Conservation (phyloP, 2,113 vertebrate species). For the Agapornis roseicollis region DNA sequence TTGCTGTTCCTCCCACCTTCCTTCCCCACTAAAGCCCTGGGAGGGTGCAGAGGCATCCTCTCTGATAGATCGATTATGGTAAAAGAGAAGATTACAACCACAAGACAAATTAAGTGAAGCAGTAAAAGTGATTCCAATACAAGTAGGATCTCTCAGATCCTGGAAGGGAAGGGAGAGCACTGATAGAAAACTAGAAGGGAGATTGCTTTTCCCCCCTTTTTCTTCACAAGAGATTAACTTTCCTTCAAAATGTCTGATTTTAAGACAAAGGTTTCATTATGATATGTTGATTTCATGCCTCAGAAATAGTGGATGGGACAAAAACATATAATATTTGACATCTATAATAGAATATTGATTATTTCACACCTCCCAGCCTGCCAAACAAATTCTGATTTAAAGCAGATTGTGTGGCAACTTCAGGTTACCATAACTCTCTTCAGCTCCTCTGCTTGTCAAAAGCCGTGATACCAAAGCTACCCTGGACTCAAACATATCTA, state of each 20-base stretch:
- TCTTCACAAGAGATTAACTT: neutral
- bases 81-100: neutral
- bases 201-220: neutral
- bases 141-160: neutral
- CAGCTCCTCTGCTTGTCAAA: constrained; percentile 32
- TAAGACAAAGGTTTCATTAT: neutral
- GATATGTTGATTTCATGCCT: constrained; percentile 31
- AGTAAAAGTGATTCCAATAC: neutral
- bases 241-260: neutral
- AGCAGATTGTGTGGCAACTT: neutral
- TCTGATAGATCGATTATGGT: neutral
- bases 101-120: neutral
- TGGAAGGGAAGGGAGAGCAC: neutral
- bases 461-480: constrained; percentile 16
- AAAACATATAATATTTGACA: neutral
- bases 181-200: neutral
- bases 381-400: neutral
- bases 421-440: constrained; percentile 24
- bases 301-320: constrained; percentile 7
- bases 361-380: neutral
- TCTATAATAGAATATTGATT: neutral
- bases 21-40: neutral
- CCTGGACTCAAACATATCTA: neutral
- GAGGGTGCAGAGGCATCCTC: neutral
- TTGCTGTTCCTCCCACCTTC: neutral